Conservation (phyloP, 2,113 vertebrate genomes). For the Cololabis saira region DNA sequence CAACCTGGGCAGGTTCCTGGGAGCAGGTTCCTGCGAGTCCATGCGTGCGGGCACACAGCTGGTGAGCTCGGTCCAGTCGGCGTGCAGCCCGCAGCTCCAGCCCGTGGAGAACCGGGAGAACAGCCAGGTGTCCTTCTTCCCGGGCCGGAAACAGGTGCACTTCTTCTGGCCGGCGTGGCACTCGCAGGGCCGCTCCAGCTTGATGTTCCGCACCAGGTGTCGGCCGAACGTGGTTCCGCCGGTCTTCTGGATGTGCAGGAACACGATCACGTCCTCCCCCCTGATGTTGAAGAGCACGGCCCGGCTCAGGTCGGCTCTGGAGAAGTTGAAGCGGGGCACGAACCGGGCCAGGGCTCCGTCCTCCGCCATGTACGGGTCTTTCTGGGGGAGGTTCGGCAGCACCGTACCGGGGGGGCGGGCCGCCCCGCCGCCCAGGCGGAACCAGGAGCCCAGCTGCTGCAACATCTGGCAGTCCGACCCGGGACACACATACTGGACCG, state of each 20-base stretch:
- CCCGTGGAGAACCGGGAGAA: slow-evolving; percentile 89
- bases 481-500: slow-evolving; percentile 94
- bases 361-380: slow-evolving; percentile 91
- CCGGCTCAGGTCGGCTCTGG: slow-evolving; percentile 84
- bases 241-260: slow-evolving; percentile 88
- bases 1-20: slow-evolving; percentile 85
- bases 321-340: slow-evolving; percentile 92
- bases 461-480: slow-evolving; percentile 90
- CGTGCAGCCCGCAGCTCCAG: slow-evolving; percentile 88
- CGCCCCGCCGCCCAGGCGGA: slow-evolving; percentile 48
- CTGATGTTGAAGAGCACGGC: slow-evolving; percentile 91
- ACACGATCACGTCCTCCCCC: slow-evolving; percentile 91
- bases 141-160: slow-evolving; percentile 94
- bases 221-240: slow-evolving; percentile 92
- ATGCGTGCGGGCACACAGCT: slow-evolving; percentile 91
- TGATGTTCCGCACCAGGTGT: slow-evolving; percentile 93
- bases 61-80: slow-evolving; percentile 88
- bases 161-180: slow-evolving; percentile 97
- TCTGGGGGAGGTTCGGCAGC: slow-evolving; percentile 49
- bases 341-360: slow-evolving; percentile 90
- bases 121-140: slow-evolving; percentile 95
- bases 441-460: slow-evolving; percentile 79
- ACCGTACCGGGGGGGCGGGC: slow-evolving; percentile 39
- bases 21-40: slow-evolving; percentile 81
- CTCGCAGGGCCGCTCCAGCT: slow-evolving; percentile 95